A percentile compares a stretch with the other conserved stretches of the same genome.
Conservation (phyloP, 2,113 vertebrate species). For the Chamaea fasciata region DNA sequence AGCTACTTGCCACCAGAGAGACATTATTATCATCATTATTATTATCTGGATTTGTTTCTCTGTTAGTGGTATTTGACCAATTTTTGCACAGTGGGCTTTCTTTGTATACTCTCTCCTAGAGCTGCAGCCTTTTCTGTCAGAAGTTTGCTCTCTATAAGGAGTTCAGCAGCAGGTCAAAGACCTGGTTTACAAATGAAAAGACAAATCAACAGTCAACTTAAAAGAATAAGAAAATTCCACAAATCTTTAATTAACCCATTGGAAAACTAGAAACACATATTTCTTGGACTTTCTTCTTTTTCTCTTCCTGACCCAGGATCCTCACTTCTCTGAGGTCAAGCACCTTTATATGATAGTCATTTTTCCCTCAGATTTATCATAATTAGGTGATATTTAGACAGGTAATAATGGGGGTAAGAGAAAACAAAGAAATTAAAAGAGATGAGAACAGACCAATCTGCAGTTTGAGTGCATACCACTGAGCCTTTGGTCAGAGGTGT, state of each 20-base stretch:
- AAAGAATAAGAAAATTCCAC: neutral
- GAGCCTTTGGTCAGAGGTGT: neutral
- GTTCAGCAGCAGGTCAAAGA: neutral
- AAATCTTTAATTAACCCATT: neutral
- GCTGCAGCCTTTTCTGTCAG: neutral
- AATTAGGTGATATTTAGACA: neutral
- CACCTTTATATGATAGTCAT: neutral
- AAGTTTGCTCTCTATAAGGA: neutral
- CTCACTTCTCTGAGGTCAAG: neutral
- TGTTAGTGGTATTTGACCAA: neutral
- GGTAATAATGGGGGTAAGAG: neutral
- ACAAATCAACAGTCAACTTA: neutral
- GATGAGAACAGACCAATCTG: neutral
- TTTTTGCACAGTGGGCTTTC: conserved; percentile 2
- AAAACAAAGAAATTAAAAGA: neutral
- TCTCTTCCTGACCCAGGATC: neutral
- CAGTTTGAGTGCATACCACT: neutral
- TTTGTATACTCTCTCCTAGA: neutral
- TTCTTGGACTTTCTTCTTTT: neutral
- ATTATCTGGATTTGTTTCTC: neutral
- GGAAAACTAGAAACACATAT: neutral
- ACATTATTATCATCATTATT: neutral
- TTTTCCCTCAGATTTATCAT: neutral
- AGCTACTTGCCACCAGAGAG: neutral
- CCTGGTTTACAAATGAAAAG: neutral